These are phyloP conservation scores for Acleris laterana DNA, from an alignment of 2,888 invertebrate species.

Conservation along the genomic window DNA sequence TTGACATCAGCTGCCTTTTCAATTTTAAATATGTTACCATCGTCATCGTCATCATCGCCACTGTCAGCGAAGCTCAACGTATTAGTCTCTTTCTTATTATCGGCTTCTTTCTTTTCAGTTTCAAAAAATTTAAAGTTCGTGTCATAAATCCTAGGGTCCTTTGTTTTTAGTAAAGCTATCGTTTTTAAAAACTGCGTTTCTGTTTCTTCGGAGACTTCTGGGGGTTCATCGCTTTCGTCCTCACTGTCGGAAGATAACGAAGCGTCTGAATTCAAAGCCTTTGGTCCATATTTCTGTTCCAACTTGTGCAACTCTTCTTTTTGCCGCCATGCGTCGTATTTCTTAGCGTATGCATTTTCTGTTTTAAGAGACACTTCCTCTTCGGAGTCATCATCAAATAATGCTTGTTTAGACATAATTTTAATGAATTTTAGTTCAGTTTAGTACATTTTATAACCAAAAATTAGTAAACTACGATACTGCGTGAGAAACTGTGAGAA, in stretches of 20 bases:
- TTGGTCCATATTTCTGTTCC: conserved; percentile 89
- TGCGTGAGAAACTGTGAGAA: neutral
- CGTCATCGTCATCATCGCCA: conserved; percentile 68
- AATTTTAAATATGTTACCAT: conserved; percentile 72
- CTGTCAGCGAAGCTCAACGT: conserved; percentile 75
- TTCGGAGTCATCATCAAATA: conserved; percentile 84
- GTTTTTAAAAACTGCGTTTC: conserved; percentile 96
- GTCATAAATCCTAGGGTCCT: conserved; percentile 95
- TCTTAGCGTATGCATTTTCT: conserved; percentile 92
- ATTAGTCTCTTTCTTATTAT: conserved; percentile 62
- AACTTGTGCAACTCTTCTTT: conserved; percentile 94
- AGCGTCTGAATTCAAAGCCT: conserved; percentile 71
- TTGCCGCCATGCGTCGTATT: conserved; percentile 92
- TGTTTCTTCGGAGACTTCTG: conserved; percentile 84
- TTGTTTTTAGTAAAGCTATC: conserved; percentile 92
- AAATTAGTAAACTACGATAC: neutral
- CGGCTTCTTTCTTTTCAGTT: conserved; percentile 63
- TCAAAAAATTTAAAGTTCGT: conserved; percentile 89
- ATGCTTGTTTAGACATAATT: conserved; percentile 61
- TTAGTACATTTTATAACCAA: conserved; percentile 27
- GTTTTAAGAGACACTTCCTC: conserved; percentile 86
- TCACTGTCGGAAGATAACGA: conserved; percentile 83
- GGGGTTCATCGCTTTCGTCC: conserved; percentile 87
- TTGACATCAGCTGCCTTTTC: conserved; percentile 71
- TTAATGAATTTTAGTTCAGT: conserved; percentile 27